phyloP scores from a whole-genome alignment of 2,113 vertebrate genomes.

The Regulus satrapa region DNA sequence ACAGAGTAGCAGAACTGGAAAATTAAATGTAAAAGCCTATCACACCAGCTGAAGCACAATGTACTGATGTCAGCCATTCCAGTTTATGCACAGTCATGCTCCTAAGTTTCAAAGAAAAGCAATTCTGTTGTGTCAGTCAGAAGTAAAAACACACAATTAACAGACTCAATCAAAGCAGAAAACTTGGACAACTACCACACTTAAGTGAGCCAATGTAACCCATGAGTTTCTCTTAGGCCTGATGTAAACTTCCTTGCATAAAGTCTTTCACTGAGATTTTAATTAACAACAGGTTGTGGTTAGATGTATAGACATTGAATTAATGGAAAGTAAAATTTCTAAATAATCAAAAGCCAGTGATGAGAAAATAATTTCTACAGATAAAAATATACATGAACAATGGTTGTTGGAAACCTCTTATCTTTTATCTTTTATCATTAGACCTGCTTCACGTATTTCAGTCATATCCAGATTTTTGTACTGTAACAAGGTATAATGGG shows the following conservation, averaged over 20 bases:
- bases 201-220: not conserved
- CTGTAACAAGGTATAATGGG: not conserved
- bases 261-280: not conserved
- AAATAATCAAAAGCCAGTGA: not conserved
- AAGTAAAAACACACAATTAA: not conserved
- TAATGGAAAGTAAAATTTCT: not conserved
- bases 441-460: not conserved
- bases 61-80: not conserved
- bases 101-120: not conserved
- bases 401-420: not conserved
- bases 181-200: not conserved
- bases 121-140: not conserved
- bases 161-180: not conserved
- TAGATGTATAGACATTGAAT: not conserved
- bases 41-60: accelerated
- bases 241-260: not conserved
- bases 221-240: not conserved
- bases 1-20: not conserved
- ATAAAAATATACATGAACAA: not conserved
- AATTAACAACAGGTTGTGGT: not conserved
- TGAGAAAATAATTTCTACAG: not conserved
- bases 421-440: not conserved
- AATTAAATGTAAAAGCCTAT: not conserved
- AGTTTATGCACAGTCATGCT: not conserved
- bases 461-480: not conserved